Evolutionary conservation across 1,140 invertebrate species (phyloP), one percentile per base, ranked within the genome.

Genomic region (Monomorium pharaonis): DNA sequence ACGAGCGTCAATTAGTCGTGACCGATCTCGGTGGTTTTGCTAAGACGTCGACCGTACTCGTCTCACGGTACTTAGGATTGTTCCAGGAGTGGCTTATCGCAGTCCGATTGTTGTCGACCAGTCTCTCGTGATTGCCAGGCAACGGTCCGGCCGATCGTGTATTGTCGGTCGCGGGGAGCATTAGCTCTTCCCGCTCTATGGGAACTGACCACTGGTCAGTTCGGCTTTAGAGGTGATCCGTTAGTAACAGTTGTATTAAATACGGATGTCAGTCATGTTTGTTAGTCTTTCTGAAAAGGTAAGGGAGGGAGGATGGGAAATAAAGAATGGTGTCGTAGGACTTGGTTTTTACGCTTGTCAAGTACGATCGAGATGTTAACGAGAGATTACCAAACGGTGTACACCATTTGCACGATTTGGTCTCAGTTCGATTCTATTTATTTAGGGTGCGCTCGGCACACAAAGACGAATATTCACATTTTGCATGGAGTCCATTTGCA

Each of bases 11-110:
- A 91, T 92, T 91, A 91, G 85, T 84, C 85, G 86, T 89, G 85
- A 76, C 85, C 89, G 65, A 72, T 88, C 67, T 47, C 67, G 89
- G n/a, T 84, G 78, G 77, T 87, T 65, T 67, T n/a, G 86, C 86
- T 62, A 85, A 90, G 84, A 90, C 76, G 70, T n/a, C 54, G 88
- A n/a, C n/a, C 62, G 83, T 69, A 65, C 81, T 86, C 60, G 91
- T 92, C 91, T 92, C 91, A 92, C 92, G 91, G 88, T 92, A 91
- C 92, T 92, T 92, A 92, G 86, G 70, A 92, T 92, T 90, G 86
- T 92, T 89, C 85, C 67, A 33, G 62, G 85, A 76, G 44, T 90
- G 86, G 88, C 86, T 90, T 87, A 90, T 91, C 90, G 85, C 84
- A 56, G 42, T 51, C 62, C 78, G 84, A 91, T 89, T 88, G 89